Conservation (phyloP, 2,113 vertebrate genomes). For the Narcine bancroftii region DNA sequence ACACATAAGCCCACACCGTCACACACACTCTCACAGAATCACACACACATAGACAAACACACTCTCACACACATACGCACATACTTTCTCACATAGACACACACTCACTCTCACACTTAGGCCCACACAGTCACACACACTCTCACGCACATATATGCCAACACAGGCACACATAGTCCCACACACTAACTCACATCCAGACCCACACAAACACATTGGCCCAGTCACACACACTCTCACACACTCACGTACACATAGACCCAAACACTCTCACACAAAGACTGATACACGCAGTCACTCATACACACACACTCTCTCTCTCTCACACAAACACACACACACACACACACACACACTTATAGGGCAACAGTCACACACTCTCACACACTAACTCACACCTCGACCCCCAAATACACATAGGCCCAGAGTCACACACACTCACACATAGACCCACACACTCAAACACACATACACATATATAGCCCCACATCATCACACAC, state of each 20-base stretch:
- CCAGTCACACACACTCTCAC: background rate
- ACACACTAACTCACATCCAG: background rate
- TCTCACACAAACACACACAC: background rate
- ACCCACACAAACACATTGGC: background rate
- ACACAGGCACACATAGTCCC: background rate
- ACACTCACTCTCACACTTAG: background rate
- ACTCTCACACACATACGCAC: background rate
- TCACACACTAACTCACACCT: background rate
- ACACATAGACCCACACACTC: background rate
- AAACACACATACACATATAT: background rate
- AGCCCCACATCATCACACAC: background rate
- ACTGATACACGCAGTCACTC: slow-evolving; percentile 12
- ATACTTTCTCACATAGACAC: background rate
- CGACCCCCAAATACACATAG: background rate
- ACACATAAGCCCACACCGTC: no score
- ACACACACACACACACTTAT: background rate
- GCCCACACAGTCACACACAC: background rate
- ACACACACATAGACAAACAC: no score
- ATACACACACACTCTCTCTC: background rate
- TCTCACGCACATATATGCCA: background rate
- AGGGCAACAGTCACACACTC: background rate
- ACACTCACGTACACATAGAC: background rate
- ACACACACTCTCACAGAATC: no score
- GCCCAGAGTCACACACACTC: background rate
- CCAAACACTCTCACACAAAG: background rate